Base-by-base conservation (phyloP, 2,888 invertebrate genomes). In the Tupiocoris notatus region DNA sequence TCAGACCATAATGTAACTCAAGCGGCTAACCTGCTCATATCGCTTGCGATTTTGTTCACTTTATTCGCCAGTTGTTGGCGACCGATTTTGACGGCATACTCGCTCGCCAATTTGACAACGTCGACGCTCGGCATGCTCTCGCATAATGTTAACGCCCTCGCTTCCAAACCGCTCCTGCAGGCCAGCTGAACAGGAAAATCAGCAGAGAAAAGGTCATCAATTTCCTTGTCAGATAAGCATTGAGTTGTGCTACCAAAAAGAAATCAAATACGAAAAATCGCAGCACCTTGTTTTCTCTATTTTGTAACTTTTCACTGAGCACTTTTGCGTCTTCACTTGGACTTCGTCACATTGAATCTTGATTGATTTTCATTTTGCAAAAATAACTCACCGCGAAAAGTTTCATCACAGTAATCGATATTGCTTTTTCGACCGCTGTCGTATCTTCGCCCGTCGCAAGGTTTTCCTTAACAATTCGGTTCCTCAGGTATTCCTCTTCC, bases 361-460 rank as follows among this genome's bases (percentile, higher is more conserved):
- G n/a, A n/a, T n/a, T n/a, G n/a, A n/a, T n/a, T n/a, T n/a, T n/a
- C n/a, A n/a, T n/a, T n/a, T n/a, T n/a, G n/a, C n/a, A n/a, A n/a
- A n/a, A n/a, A n/a, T n/a, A 3, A 86, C 89, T 88, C 84, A 96
- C 93, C 63, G 94, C 94, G 86, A 97, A 96, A 64, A 96, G 84
- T 84, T 94, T 95, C 80, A 97, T 88, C n/a, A 95, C 89, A 2
- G 91, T 89, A 83, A 95, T 92, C 79, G 91, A 89, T 0, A 90
- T 87, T 20, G 87, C 84, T 83, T 90, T 91, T n/a, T 90, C 88
- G 16, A 89, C 87, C 25, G 89, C 89, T 1, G 82, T 81, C 70
- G 82, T 83, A 22, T 75, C 78, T 65, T 76, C 78, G 62, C 63
- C 57, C 9, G 63, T 61, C 63, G 57, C 22, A n/a, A 76, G n/a